Percentiles rank a stretch among this genome's conserved stretches.
These are phyloP conservation scores for Hemichromis elongatus DNA, from an alignment of 2,113 vertebrate species.

Conservation along the genomic window DNA sequence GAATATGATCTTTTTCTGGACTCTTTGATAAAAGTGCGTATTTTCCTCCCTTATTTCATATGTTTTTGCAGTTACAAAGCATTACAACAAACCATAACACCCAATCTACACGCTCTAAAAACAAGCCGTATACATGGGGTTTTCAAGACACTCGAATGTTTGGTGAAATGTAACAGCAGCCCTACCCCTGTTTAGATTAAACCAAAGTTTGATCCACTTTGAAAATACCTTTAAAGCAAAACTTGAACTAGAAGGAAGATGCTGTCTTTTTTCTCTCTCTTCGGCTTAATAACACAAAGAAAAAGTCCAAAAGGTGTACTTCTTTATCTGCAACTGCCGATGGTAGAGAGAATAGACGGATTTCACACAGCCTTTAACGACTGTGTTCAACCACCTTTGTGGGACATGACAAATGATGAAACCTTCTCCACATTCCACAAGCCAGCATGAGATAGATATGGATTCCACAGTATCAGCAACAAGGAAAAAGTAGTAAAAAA, in stretches of 20 bases:
- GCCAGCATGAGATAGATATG: not conserved
- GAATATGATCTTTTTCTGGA: slow-evolving; percentile 17
- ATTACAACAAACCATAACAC: slow-evolving; percentile 7
- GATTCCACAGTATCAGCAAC: not conserved
- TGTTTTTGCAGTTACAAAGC: not conserved
- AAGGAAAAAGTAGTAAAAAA: slow-evolving; percentile 19
- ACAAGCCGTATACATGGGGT: not conserved
- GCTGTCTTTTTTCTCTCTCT: slow-evolving; percentile 1
- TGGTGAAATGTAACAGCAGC: slow-evolving; percentile 13
- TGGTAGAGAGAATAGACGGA: slow-evolving; percentile 18
- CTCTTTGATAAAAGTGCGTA: slow-evolving; percentile 9
- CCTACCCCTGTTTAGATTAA: not conserved
- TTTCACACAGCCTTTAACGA: slow-evolving; percentile 48
- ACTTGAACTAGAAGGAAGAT: slow-evolving; percentile 22
- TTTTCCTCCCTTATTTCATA: not conserved
- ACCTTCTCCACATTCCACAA: slow-evolving; percentile 7
- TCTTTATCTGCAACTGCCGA: slow-evolving; percentile 44
- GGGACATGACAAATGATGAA: slow-evolving; percentile 38
- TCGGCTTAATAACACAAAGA: slow-evolving; percentile 5
- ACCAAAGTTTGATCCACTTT: slow-evolving; percentile 32
- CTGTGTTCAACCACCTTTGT: slow-evolving; percentile 31
- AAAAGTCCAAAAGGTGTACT: not conserved
- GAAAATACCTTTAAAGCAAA: slow-evolving; percentile 3
- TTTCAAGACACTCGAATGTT: not conserved
- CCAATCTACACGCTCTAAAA: not conserved